phyloP scores from a whole-genome alignment of 2,888 invertebrate species.

The Napeogenes inachia region DNA sequence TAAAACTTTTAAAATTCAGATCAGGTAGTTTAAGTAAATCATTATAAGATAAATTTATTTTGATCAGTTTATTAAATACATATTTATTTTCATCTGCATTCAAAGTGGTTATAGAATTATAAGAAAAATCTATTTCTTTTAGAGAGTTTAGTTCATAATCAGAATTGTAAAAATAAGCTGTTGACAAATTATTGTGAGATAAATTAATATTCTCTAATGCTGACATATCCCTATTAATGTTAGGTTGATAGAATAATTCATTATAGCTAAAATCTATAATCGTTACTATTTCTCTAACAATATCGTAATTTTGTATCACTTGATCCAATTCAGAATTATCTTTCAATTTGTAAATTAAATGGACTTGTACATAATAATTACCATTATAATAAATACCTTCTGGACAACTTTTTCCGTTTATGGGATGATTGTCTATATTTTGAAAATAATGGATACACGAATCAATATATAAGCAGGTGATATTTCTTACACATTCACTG shows the following conservation, averaged over 20 bases:
- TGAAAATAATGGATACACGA: no score
- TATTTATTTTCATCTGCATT: conserved; percentile 23
- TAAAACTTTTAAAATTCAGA: conserved; percentile 42
- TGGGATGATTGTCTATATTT: no score
- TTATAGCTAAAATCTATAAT: conserved; percentile 44
- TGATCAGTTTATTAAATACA: conserved; percentile 36
- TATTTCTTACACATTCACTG: no score
- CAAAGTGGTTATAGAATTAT: conserved; percentile 46
- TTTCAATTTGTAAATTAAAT: neutral
- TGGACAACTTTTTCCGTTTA: no score
- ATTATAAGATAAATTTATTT: conserved; percentile 51
- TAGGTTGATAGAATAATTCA: conserved; percentile 34
- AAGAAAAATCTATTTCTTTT: conserved; percentile 47
- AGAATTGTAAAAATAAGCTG: conserved; percentile 43
- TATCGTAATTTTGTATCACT: no score
- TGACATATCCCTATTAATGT: conserved; percentile 34
- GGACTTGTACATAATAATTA: neutral
- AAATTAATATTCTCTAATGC: conserved; percentile 42
- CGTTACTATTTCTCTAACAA: conserved; percentile 18
- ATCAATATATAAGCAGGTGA: no score
- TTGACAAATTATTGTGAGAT: conserved; percentile 41
- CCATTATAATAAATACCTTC: neutral
- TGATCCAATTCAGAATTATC: neutral
- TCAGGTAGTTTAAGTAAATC: conserved; percentile 42
- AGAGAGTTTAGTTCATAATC: conserved; percentile 33